Conservation (phyloP, 2,888 invertebrate species). For the Teleogryllus oceanicus region DNA sequence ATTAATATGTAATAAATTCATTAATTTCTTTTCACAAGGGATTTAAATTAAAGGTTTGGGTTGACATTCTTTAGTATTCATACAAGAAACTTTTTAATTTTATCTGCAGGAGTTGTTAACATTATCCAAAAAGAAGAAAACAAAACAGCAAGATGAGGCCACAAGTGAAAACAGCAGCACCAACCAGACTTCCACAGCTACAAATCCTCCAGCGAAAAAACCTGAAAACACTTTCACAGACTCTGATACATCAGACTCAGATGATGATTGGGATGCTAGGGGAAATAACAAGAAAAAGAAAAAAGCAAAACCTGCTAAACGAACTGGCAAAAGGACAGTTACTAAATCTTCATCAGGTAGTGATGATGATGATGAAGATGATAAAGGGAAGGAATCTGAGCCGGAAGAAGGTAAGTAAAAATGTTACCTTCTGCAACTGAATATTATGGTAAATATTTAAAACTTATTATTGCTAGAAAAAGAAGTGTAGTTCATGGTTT, state of each 20-base stretch:
- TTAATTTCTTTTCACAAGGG: too few species aligned
- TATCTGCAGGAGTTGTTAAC: constrained; percentile 70
- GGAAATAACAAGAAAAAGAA: constrained; percentile 47
- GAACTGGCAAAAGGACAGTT: constrained; percentile 45
- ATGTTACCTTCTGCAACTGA: background rate
- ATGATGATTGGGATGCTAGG: constrained; percentile 52
- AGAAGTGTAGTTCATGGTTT: too few species aligned
- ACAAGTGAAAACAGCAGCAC: constrained; percentile 32
- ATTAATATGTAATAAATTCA: too few species aligned
- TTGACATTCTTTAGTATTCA: background rate
- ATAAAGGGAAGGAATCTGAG: constrained; percentile 70
- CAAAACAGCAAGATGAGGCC: constrained; percentile 47
- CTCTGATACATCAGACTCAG: constrained; percentile 55
- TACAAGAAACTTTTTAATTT: constrained; percentile 28
- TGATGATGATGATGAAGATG: constrained; percentile 50
- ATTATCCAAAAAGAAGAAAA: constrained; percentile 75
- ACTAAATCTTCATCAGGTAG: constrained; percentile 45
- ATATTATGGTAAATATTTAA: background rate
- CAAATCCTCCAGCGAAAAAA: constrained; percentile 24
- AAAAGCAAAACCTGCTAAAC: constrained; percentile 48
- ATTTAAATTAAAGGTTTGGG: too few species aligned
- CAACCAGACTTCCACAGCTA: background rate
- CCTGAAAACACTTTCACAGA: constrained; percentile 41
- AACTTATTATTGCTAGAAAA: too few species aligned
- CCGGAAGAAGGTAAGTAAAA: constrained; percentile 69